A percentile compares a stretch with the other conserved stretches of the same genome.
phyloP scores from a whole-genome alignment of 1,140 invertebrate species.

The Aphis gossypii region DNA sequence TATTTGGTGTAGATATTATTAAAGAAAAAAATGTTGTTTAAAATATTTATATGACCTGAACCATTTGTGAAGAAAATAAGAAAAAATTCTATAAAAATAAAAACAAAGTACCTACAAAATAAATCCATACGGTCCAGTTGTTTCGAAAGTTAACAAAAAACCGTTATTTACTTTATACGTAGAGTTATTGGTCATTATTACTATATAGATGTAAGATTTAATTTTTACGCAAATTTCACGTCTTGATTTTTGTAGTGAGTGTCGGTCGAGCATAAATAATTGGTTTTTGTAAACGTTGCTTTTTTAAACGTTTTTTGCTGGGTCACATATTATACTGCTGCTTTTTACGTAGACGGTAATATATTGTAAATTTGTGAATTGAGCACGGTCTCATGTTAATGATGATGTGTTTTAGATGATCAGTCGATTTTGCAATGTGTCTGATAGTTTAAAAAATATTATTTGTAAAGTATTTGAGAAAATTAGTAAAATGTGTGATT shows the following conservation, averaged over 20 bases:
- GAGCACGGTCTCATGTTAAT: background rate
- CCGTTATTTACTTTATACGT: background rate
- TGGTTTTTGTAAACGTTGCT: background rate
- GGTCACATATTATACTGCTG: background rate
- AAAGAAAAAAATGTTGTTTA: too few species aligned
- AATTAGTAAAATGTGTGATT: background rate
- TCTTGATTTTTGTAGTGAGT: background rate
- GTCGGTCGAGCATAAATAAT: background rate
- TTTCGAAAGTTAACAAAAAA: background rate
- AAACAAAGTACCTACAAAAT: background rate
- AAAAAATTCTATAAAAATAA: too few species aligned
- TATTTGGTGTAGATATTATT: too few species aligned
- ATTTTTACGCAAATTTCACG: background rate
- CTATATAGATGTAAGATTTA: background rate
- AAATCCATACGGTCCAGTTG: background rate
- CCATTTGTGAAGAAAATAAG: too few species aligned
- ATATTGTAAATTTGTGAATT: background rate
- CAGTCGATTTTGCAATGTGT: background rate
- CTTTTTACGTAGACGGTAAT: background rate
- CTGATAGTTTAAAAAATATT: background rate
- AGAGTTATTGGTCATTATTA: background rate
- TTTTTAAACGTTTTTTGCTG: background rate
- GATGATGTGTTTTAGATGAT: background rate
- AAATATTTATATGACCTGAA: too few species aligned
- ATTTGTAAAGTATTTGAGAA: background rate